Conservation (phyloP, 2,797 vertebrate species). For the Protosalanx chinensis region DNA sequence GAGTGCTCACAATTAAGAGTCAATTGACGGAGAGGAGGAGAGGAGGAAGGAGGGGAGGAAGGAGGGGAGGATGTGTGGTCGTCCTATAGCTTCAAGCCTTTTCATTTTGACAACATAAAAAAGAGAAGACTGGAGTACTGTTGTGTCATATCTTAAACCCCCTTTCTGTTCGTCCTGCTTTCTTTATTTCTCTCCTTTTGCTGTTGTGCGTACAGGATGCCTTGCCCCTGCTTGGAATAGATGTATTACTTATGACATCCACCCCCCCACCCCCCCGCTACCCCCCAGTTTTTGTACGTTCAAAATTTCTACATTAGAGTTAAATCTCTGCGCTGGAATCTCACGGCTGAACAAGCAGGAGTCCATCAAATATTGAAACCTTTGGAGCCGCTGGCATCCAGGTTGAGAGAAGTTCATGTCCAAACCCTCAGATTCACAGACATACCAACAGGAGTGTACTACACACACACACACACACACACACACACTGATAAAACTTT, state of each 20-base stretch:
- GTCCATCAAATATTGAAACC: conserved; percentile 99
- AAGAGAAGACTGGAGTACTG: conserved; percentile 79
- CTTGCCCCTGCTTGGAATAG: conserved; percentile 82
- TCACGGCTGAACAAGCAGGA: conserved; percentile 98
- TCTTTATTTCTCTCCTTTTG: conserved; percentile 1
- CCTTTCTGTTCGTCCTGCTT: conserved; percentile 74
- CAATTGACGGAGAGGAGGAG: conserved; percentile 83
- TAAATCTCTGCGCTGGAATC: conserved; percentile 99
- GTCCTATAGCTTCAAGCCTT: conserved; percentile 86
- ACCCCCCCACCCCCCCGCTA: too few relatives aligned
- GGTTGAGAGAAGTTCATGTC: conserved; percentile 99
- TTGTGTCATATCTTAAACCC: conserved; percentile 87
- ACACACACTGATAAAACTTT: conserved; percentile 99
- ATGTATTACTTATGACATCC: conserved; percentile 99
- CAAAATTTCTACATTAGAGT: conserved; percentile 99
- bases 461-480: conserved; percentile 96
- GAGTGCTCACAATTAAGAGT: conserved; percentile 88
- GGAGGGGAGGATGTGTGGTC: conserved; percentile 75
- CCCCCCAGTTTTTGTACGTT: conserved; percentile 92
- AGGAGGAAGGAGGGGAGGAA: conserved; percentile 54
- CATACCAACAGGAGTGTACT: conserved; percentile 99
- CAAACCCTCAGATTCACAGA: conserved; percentile 97
- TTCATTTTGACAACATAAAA: conserved; percentile 93
- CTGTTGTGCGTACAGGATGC: conserved; percentile 74
- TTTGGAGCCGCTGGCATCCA: conserved; percentile 94